A percentile compares a stretch with the other conserved stretches of the same genome.
Conservation (phyloP, 2,888 invertebrate genomes). For the Eupithecia inturbata region DNA sequence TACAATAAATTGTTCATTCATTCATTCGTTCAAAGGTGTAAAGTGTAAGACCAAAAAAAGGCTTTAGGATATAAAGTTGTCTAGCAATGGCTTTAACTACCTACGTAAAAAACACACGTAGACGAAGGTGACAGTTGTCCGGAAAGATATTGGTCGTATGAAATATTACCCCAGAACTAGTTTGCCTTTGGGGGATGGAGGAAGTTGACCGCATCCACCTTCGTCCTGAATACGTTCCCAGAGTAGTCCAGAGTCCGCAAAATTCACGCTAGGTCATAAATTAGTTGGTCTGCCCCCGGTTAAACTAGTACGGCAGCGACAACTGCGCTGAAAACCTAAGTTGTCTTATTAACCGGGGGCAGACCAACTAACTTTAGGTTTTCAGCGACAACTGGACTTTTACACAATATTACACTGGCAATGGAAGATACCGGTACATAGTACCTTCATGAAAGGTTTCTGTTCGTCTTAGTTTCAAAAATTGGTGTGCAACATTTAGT, state of each 20-base stretch:
- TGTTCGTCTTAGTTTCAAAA: background rate
- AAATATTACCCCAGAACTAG: background rate
- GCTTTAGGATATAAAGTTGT: background rate
- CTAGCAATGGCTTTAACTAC: background rate
- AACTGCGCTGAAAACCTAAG: no score
- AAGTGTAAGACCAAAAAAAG: no score
- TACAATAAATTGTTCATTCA: no score
- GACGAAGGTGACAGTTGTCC: no score
- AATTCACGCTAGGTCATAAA: constrained; percentile 32
- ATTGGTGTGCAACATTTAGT: background rate
- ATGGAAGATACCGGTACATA: background rate
- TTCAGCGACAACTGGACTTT: constrained; percentile 16
- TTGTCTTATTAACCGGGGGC: no score
- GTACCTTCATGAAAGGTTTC: constrained; percentile 1
- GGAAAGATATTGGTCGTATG: background rate
- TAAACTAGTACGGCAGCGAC: no score
- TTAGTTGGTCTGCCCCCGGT: constrained; percentile 24
- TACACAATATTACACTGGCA: constrained; percentile 13
- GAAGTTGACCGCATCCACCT: background rate
- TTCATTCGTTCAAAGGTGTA: no score
- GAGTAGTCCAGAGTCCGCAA: constrained; percentile 20
- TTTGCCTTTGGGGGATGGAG: no score
- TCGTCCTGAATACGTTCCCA: constrained; percentile 13
- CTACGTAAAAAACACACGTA: no score
- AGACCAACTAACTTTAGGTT: constrained; percentile 33